phyloP scores from a whole-genome alignment of 2,797 vertebrate genomes.

The Lutjanus argentimaculatus region DNA sequence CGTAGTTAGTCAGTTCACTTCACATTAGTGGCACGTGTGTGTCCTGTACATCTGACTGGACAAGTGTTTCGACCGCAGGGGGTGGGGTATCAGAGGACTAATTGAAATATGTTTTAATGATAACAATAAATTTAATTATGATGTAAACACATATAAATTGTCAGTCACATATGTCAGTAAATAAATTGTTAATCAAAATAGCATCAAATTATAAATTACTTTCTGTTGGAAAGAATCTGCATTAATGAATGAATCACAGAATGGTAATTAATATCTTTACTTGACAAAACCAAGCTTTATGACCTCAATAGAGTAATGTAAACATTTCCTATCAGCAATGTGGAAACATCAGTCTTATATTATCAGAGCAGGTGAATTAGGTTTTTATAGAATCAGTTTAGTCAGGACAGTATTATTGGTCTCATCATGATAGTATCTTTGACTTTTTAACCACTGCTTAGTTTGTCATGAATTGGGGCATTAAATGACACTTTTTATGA shows the following conservation, averaged over 20 bases:
- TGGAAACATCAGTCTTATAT: background rate
- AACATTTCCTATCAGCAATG: background rate
- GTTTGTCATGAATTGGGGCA: background rate
- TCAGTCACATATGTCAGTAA: too few species aligned
- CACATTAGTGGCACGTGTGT: too few species aligned
- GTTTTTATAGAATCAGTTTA: background rate
- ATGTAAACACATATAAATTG: too few species aligned
- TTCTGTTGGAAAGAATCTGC: too few species aligned
- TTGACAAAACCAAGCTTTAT: background rate
- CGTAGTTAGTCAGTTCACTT: too few species aligned
- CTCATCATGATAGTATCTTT: background rate
- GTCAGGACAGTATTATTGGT: background rate
- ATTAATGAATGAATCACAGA: background rate
- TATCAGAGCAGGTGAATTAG: background rate
- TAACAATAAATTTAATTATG: too few species aligned
- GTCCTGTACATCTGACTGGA: too few species aligned
- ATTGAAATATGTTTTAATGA: too few species aligned
- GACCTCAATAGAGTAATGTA: background rate
- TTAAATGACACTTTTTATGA: background rate
- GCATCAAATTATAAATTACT: background rate
- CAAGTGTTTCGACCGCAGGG: too few species aligned
- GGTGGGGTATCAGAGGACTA: too few species aligned
- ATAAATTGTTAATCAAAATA: too few species aligned
- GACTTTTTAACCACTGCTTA: background rate
- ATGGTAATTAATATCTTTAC: background rate